These are phyloP conservation scores for Mongoloraphidia duomilia DNA, from an alignment of 2,888 invertebrate genomes.

Conservation along the genomic window DNA sequence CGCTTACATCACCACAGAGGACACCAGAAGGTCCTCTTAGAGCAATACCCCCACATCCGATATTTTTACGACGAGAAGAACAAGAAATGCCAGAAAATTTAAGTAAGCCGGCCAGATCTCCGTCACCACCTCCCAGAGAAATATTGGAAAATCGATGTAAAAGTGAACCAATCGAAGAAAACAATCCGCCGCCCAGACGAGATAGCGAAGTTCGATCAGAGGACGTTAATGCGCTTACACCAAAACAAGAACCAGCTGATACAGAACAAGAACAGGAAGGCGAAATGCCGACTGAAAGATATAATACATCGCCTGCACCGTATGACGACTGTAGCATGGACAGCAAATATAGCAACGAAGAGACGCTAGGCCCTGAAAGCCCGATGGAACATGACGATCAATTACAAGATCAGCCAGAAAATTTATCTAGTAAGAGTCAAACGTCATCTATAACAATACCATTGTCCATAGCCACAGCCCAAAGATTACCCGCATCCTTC, in stretches of 20 bases:
- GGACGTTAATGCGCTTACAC: conserved; percentile 38
- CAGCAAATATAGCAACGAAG: conserved; percentile 60
- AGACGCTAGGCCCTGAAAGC: conserved; percentile 41
- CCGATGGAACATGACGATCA: conserved; percentile 49
- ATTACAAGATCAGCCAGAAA: conserved; percentile 65
- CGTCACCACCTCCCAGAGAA: conserved; percentile 29
- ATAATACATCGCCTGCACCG: conserved; percentile 37
- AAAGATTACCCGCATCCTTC: conserved; percentile 47
- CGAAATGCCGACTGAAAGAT: conserved; percentile 26
- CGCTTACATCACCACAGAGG: conserved; percentile 39
- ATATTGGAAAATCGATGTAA: conserved; percentile 8
- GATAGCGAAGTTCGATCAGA: conserved; percentile 13
- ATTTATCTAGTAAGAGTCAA: conserved; percentile 53
- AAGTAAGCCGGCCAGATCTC: conserved; percentile 48
- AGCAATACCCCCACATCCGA: conserved; percentile 51
- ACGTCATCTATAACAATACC: conserved; percentile 43
- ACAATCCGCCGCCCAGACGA: neutral
- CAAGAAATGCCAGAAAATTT: conserved; percentile 66
- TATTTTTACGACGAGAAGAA: conserved; percentile 53
- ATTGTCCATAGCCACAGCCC: conserved; percentile 51
- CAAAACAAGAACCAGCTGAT: conserved; percentile 53
- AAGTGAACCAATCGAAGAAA: conserved; percentile 4
- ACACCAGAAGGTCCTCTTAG: conserved; percentile 36
- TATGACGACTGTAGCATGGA: conserved; percentile 69
- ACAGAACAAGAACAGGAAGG: conserved; percentile 47